Evolutionary conservation across 1,140 invertebrate genomes (phyloP).

Genomic region (Zeugodacus cucurbitae): DNA sequence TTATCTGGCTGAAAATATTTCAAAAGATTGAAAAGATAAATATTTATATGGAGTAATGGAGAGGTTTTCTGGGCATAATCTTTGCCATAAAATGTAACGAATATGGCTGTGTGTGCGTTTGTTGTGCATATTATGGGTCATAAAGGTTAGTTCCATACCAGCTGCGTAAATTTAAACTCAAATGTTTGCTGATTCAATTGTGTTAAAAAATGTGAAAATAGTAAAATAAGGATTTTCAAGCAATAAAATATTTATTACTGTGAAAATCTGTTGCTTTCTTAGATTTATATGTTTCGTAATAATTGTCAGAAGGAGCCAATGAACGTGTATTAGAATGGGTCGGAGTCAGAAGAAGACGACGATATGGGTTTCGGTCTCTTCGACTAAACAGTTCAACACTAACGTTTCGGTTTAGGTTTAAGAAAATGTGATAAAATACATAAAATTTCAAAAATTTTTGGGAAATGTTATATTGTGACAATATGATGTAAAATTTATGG

Average conservation of each 20-base stretch:
- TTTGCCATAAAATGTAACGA: background rate
- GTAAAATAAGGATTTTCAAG: background rate
- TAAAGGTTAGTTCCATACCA: background rate
- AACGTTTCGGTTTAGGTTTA: too few species aligned
- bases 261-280: background rate
- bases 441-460: too few species aligned
- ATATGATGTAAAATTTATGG: too few species aligned
- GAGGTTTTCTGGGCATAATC: background rate
- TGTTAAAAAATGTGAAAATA: background rate
- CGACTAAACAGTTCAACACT: constrained; percentile 75
- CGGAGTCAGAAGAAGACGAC: constrained; percentile 89
- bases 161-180: background rate
- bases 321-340: background rate
- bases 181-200: background rate
- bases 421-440: too few species aligned
- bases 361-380: constrained; percentile 98
- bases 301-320: background rate
- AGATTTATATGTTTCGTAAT: background rate
- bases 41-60: background rate
- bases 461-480: too few species aligned
- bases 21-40: background rate
- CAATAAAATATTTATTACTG: background rate
- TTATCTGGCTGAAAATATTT: background rate
- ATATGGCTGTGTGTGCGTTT: background rate
- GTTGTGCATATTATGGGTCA: background rate